phyloP scores from a whole-genome alignment of 2,797 vertebrate genomes.

The Myiotriccus ornatus region DNA sequence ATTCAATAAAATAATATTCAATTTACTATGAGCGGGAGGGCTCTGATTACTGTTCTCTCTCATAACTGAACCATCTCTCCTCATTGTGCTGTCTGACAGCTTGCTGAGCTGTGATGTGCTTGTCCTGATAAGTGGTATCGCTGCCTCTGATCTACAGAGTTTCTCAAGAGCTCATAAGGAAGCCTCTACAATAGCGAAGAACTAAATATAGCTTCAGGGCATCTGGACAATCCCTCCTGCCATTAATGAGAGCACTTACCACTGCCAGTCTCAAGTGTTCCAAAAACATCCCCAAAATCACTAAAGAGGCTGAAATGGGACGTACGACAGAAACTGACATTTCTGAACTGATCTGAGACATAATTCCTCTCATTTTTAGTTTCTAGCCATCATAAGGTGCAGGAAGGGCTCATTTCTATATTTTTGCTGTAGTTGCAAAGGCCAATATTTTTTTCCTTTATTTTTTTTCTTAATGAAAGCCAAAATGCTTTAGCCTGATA shows the following conservation, averaged over 20 bases:
- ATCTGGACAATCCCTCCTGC: neutral
- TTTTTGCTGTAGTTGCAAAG: neutral
- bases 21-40: rapidly evolving
- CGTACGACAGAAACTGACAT: neutral
- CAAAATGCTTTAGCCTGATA: neutral
- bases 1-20: neutral
- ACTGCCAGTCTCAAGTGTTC: neutral
- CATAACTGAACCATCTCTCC: neutral
- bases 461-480: neutral
- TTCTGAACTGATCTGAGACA: neutral
- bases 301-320: neutral
- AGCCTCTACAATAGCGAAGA: neutral
- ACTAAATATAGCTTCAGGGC: neutral
- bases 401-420: neutral
- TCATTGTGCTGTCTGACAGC: neutral
- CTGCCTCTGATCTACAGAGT: neutral
- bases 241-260: rapidly evolving
- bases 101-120: neutral
- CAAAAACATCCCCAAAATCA: neutral
- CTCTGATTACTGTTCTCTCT: neutral
- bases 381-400: neutral
- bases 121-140: neutral
- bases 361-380: neutral
- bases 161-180: neutral
- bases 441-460: neutral